Evolutionary conservation across 2,113 vertebrate species (phyloP).

Genomic region (Rhinolophus ferrumequinum): DNA sequence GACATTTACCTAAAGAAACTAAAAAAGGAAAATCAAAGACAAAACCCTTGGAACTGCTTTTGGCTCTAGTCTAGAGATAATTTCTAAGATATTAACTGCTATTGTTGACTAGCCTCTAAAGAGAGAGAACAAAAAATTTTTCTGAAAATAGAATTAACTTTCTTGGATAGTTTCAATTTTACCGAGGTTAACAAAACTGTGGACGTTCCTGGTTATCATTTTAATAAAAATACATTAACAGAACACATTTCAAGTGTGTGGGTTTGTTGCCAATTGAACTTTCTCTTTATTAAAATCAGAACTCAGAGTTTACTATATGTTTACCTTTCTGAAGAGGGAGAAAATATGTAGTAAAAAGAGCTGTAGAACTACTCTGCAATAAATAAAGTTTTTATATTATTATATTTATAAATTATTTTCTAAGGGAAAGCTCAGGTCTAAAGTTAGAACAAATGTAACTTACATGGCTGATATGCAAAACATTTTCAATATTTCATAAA

Average conservation of each 20-base stretch:
- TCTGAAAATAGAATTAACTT: slow-evolving; percentile 5
- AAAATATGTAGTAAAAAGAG: neutral
- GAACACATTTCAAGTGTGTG: neutral
- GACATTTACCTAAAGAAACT: neutral
- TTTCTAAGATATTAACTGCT: slow-evolving; percentile 3
- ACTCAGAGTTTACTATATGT: neutral
- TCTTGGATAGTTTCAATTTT: neutral
- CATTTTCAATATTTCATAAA: neutral
- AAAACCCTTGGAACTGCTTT: neutral
- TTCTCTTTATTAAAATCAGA: slow-evolving; percentile 3
- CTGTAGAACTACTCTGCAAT: neutral
- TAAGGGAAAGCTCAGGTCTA: neutral
- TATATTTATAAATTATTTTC: neutral
- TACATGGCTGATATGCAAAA: neutral
- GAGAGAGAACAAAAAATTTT: neutral
- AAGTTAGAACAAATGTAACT: neutral
- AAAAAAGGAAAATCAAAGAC: neutral
- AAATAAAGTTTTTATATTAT: neutral
- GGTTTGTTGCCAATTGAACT: neutral
- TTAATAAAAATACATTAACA: neutral
- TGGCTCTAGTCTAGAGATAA: neutral
- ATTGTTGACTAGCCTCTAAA: neutral
- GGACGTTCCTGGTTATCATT: neutral
- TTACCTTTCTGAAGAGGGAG: neutral
- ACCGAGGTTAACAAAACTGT: neutral